phyloP scores from a whole-genome alignment of 2,113 vertebrate species.

The Pleuronectes platessa region DNA sequence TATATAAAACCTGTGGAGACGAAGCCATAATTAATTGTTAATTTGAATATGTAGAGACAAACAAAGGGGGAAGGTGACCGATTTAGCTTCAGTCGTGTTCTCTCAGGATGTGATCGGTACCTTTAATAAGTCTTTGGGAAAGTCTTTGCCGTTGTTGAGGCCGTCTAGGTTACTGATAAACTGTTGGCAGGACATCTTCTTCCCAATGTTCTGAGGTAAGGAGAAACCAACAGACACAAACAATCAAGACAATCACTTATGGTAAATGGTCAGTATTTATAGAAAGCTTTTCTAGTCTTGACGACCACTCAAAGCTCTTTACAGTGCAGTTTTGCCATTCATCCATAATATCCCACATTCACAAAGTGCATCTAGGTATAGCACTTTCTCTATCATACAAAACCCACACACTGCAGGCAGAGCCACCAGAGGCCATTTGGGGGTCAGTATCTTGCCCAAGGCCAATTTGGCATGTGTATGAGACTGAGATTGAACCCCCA shows the following conservation, averaged over 20 bases:
- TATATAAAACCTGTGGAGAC: slow-evolving; percentile 90
- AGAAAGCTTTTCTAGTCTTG: too few species aligned
- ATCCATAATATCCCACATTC: too few species aligned
- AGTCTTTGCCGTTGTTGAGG: slow-evolving; percentile 93
- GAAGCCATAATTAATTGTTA: slow-evolving; percentile 12
- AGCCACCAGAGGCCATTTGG: too few species aligned
- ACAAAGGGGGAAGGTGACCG: neutral
- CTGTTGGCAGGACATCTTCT: slow-evolving; percentile 98
- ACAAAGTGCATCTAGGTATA: too few species aligned
- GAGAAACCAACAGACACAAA: slow-evolving; percentile 21
- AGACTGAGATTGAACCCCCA: neutral
- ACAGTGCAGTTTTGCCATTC: too few species aligned
- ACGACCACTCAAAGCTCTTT: too few species aligned
- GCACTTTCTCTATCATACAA: too few species aligned
- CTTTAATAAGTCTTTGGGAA: slow-evolving; percentile 96
- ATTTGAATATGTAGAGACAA: neutral
- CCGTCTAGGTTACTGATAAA: slow-evolving; percentile 96
- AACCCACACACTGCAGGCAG: too few species aligned
- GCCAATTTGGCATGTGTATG: too few species aligned
- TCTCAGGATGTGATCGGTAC: slow-evolving; percentile 72
- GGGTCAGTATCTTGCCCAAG: too few species aligned
- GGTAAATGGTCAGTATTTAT: too few species aligned
- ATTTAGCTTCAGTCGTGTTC: neutral
- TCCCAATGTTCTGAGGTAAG: slow-evolving; percentile 93
- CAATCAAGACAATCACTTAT: neutral